Conservation (phyloP, 2,113 vertebrate genomes). For the Sinocyclocheilus maitianheensis region DNA sequence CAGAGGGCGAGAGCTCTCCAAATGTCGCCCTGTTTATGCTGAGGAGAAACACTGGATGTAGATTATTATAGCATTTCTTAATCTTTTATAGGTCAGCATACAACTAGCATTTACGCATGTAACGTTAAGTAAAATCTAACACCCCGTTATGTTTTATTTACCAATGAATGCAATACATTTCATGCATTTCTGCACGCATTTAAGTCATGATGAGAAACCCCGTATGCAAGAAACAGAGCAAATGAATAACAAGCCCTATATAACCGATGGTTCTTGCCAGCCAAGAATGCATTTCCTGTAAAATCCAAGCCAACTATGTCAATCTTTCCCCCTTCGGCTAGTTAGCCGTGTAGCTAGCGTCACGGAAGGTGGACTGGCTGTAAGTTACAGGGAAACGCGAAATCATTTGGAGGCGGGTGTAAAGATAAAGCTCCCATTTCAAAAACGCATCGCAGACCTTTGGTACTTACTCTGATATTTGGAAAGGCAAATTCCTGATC, state of each 20-base stretch:
- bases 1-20: background rate
- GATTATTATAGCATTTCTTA: background rate
- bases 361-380: slow-evolving; percentile 15
- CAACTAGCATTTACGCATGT: background rate
- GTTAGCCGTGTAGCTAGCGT: slow-evolving; percentile 34
- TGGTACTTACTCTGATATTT: slow-evolving; percentile 56
- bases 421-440: background rate
- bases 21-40: background rate
- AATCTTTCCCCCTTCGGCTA: slow-evolving; percentile 37
- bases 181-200: background rate
- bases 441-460: background rate
- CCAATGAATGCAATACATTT: background rate
- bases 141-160: background rate
- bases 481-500: slow-evolving; percentile 27
- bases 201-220: too few species aligned
- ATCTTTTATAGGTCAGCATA: background rate
- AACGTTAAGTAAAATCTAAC: background rate
- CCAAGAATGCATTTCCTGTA: slow-evolving; percentile 23
- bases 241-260: background rate
- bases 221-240: background rate
- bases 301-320: slow-evolving; percentile 51
- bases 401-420: background rate
- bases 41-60: background rate
- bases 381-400: slow-evolving; percentile 1
- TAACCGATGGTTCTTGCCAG: background rate